A percentile compares a stretch with the other conserved stretches of the same genome.
Evolutionary conservation across 2,113 vertebrate species (phyloP).

Genomic region (Etheostoma cragini): DNA sequence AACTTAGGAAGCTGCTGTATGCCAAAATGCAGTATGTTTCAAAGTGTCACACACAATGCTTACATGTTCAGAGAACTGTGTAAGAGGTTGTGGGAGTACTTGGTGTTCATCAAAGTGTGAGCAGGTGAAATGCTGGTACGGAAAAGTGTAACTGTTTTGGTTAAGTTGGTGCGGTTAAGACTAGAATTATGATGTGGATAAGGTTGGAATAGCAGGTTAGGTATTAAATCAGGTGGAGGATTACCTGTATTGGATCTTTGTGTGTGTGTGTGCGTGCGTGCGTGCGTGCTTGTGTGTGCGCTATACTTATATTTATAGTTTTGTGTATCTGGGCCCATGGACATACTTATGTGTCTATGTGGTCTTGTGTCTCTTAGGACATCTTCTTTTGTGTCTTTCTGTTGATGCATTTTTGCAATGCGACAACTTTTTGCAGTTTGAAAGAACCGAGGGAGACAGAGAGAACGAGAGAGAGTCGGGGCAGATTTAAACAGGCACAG

Average conservation of each 20-base stretch:
- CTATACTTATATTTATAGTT: slow-evolving; percentile 35
- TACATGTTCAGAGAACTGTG: neutral
- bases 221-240: neutral
- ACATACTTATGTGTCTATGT: slow-evolving; percentile 13
- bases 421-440: slow-evolving; percentile 46
- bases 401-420: slow-evolving; percentile 47
- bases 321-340: slow-evolving; percentile 25
- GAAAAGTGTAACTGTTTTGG: neutral
- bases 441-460: slow-evolving; percentile 26
- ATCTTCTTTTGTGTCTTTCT: slow-evolving; percentile 25
- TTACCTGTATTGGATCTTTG: no score
- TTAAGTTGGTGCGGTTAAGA: neutral
- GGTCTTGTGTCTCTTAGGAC: slow-evolving; percentile 24
- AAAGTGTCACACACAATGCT: neutral
- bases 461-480: neutral
- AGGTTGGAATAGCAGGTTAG: neutral
- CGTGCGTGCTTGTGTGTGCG: neutral
- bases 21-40: neutral
- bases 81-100: neutral
- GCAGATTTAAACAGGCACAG: slow-evolving; percentile 54
- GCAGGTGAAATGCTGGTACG: neutral
- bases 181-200: neutral
- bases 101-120: neutral
- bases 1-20: neutral
- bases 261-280: no score